Conservation (phyloP, 2,888 invertebrate species). For the Platycheirus albimanus region DNA sequence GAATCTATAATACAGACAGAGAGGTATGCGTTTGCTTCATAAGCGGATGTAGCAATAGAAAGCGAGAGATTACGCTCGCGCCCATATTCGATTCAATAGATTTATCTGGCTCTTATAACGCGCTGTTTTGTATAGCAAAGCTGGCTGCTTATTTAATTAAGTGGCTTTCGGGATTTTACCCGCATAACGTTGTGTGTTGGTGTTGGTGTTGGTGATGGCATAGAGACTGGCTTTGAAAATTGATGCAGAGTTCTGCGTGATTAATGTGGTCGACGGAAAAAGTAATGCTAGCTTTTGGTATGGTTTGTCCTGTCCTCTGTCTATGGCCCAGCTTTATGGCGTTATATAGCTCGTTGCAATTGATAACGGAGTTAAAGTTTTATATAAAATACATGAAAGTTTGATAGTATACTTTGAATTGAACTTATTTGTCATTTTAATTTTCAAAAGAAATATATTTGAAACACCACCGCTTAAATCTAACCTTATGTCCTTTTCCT, state of each 20-base stretch:
- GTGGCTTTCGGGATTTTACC: slow-evolving; percentile 56
- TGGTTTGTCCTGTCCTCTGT: background rate
- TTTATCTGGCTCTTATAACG: slow-evolving; percentile 53
- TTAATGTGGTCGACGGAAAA: slow-evolving; percentile 55
- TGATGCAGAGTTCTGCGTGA: slow-evolving; percentile 58
- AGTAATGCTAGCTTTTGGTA: slow-evolving; percentile 12
- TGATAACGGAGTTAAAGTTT: slow-evolving; percentile 11
- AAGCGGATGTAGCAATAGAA: slow-evolving; percentile 46
- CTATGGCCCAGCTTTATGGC: slow-evolving; percentile 1
- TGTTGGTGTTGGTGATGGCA: background rate
- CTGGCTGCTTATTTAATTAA: slow-evolving; percentile 71
- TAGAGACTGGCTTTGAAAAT: slow-evolving; percentile 17
- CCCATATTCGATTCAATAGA: slow-evolving; percentile 61
- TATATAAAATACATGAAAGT: background rate
- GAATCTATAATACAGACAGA: background rate
- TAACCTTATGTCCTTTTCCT: background rate
- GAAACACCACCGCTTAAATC: too few species aligned
- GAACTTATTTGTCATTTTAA: slow-evolving; percentile 10
- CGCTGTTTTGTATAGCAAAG: slow-evolving; percentile 55
- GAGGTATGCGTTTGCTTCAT: slow-evolving; percentile 36
- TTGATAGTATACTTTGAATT: background rate
- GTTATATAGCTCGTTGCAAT: slow-evolving; percentile 3
- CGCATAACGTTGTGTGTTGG: background rate
- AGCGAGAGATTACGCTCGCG: slow-evolving; percentile 30
- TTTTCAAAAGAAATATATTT: too few species aligned